A percentile compares a stretch with the other conserved stretches of the same genome.
Evolutionary conservation across 64 coral and sea anemone genomes (phyloP).

Genomic region (Platygyra sinensis): DNA sequence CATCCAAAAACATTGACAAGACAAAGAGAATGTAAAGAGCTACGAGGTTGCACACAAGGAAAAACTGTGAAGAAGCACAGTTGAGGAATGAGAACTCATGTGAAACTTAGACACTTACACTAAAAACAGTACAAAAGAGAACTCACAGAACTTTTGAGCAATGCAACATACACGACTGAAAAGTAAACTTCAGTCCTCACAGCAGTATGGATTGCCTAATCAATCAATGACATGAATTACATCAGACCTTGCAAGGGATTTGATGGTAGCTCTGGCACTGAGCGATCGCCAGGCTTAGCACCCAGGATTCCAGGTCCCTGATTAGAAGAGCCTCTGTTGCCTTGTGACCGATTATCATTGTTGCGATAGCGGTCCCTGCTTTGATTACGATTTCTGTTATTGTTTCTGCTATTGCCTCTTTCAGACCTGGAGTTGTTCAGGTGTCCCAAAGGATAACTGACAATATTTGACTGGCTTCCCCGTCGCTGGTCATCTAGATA

Average conservation of each 20-base stretch:
- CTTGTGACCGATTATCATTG: conserved; percentile 35
- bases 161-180: neutral
- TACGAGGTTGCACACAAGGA: neutral
- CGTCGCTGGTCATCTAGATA: conserved; percentile 12
- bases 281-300: conserved; percentile 71
- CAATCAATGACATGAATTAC: neutral
- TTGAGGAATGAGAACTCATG: too few relatives aligned
- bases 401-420: conserved; percentile 20
- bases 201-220: neutral
- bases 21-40: neutral
- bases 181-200: neutral
- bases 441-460: conserved; percentile 42
- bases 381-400: conserved; percentile 59
- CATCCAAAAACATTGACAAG: neutral
- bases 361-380: conserved; percentile 54
- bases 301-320: conserved; percentile 68
- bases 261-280: conserved; percentile 28
- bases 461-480: conserved; percentile 17
- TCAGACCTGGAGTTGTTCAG: conserved; percentile 25
- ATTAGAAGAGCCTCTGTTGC: conserved; percentile 47
- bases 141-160: neutral
- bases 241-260: conserved; percentile 50
- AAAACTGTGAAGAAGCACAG: neutral
- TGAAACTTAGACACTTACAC: too few relatives aligned
- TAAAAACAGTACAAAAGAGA: neutral